Evolutionary conservation across 2,797 vertebrate genomes (phyloP), one percentile per base, ranked within the genome.

Genomic region (Lepus oiostolus): DNA sequence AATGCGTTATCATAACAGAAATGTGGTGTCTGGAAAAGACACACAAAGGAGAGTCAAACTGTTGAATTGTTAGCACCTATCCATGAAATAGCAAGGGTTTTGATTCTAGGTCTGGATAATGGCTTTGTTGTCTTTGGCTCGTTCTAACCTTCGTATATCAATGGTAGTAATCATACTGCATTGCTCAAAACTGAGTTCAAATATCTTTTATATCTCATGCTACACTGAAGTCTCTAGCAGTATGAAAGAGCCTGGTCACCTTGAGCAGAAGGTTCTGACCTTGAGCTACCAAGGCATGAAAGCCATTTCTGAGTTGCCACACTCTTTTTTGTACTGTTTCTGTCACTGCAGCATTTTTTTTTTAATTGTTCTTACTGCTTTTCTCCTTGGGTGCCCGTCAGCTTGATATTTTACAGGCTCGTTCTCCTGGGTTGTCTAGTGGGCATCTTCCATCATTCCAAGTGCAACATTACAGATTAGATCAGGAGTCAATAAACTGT

Each of bases 391-490:
- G 30, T 42, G 47, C 19, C 12, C 0, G 12, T 7, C 10, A 71
- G 5, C 52, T 50, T 54, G 52, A 54, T 22, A 16, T 3, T 19
- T 35, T 54, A 19, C 32, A 81, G 24, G 17, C 47, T 68, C 7
- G 10, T 0, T 50, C 14, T 9, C 28, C 5, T 82, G 11, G 22
- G 0, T 19, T 65, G 22, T 50, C 4, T 0, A 7, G 14, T 82
- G 32, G 16, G 5, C 12, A 38, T 12, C 32, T 65, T 52, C 30
- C 30, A 50, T 63, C 42, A 38, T 17, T 58, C 85, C 14, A 22
- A 75, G 1, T 2, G 30, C 24, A 79, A 74, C 4, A 42, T 12
- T 32, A 19, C 58, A 22, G 13, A 30, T 47, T 63, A 60, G 35
- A 60, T 22, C 47, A 79, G 7, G 28, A 12, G 19, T 84, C 71